phyloP scores from a whole-genome alignment of 1,140 invertebrate species.

The Catajapyx aquilonaris region DNA sequence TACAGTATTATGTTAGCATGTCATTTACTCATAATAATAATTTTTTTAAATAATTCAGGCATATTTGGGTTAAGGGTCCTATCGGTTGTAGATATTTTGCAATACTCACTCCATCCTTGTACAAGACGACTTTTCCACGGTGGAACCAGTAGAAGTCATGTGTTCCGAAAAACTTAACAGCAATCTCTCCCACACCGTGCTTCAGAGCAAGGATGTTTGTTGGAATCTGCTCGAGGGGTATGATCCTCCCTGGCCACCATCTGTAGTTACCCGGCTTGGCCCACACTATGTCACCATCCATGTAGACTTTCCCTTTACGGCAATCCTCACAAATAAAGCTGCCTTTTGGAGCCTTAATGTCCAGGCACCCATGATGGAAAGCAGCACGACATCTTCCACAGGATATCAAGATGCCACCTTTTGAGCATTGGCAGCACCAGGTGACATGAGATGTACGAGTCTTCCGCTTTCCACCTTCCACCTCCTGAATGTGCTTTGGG shows the following conservation, averaged over 20 bases:
- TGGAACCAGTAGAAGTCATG: constrained; percentile 82
- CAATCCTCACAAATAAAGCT: constrained; percentile 77
- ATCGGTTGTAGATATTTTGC: too few relatives aligned
- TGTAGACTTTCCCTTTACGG: constrained; percentile 55
- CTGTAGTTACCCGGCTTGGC: constrained; percentile 67
- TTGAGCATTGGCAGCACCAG: too few relatives aligned
- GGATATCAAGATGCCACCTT: constrained; percentile 71
- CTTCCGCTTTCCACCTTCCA: too few relatives aligned
- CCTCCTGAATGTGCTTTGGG: too few relatives aligned
- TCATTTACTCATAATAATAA: too few relatives aligned
- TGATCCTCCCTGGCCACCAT: constrained; percentile 85
- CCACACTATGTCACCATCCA: constrained; percentile 89
- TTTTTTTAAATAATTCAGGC: too few relatives aligned
- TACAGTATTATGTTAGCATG: too few relatives aligned
- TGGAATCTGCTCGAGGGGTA: constrained; percentile 68
- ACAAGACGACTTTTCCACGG: constrained; percentile 55
- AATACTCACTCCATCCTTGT: constrained; percentile 50
- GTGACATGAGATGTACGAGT: too few relatives aligned
- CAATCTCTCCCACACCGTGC: constrained; percentile 68
- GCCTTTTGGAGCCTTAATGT: constrained; percentile 39
- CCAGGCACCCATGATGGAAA: constrained; percentile 70
- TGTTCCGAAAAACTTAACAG: constrained; percentile 78
- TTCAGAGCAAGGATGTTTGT: constrained; percentile 46
- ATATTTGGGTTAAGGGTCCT: too few relatives aligned
- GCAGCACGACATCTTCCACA: constrained; percentile 84